phyloP scores from a whole-genome alignment of 2,797 vertebrate species.

The Eulemur mongoz region DNA sequence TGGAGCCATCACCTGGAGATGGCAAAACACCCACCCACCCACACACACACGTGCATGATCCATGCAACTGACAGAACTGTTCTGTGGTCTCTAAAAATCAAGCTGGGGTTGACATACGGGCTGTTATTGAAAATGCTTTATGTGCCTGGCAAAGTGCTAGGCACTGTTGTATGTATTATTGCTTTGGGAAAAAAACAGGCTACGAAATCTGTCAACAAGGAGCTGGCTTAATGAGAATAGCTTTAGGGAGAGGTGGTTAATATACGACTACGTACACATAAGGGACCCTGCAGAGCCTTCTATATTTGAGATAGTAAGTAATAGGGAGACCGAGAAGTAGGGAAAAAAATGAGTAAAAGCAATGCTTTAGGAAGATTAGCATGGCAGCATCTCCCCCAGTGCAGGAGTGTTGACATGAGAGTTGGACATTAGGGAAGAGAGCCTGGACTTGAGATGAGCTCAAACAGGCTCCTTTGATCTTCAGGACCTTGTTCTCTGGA shows the following conservation, averaged over 20 bases:
- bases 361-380: not conserved
- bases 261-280: not conserved
- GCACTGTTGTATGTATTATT: not conserved
- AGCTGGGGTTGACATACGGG: not conserved
- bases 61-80: not conserved
- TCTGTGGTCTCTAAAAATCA: not conserved
- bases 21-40: not conserved
- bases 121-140: not conserved
- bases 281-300: not conserved
- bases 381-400: not conserved
- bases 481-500: not conserved
- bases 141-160: not conserved
- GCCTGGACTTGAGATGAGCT: not conserved
- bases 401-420: not conserved
- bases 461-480: not conserved
- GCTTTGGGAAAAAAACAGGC: not conserved
- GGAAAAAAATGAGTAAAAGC: not conserved
- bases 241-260: not conserved
- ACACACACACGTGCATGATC: accelerated
- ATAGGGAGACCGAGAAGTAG: not conserved
- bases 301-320: not conserved
- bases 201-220: not conserved
- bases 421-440: not conserved
- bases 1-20: not conserved
- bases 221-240: not conserved